Conservation (phyloP, 2,888 invertebrate species). For the Xylota segnis region DNA sequence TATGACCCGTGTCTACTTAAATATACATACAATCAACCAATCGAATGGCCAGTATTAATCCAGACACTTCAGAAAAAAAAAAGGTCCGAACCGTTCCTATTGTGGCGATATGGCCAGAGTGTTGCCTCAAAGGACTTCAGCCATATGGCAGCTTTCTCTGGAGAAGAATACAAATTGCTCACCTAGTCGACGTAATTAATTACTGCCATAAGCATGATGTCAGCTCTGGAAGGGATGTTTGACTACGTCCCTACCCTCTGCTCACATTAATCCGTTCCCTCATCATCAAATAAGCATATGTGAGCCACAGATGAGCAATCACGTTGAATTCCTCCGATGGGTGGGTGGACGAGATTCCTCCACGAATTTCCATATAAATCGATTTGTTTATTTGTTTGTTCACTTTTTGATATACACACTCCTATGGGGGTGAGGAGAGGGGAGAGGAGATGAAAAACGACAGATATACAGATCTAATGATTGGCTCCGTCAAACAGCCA, state of each 20-base stretch:
- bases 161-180: slow-evolving; percentile 23
- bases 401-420: not conserved
- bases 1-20: not conserved
- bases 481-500: slow-evolving; percentile 5
- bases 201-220: slow-evolving; percentile 34
- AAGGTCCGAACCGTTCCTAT: not conserved
- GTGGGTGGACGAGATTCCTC: not conserved
- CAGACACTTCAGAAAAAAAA: not conserved
- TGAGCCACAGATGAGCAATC: slow-evolving; percentile 35
- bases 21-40: not conserved
- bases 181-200: slow-evolving; percentile 45
- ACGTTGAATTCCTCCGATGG: not conserved
- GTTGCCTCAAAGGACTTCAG: slow-evolving; percentile 7
- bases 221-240: slow-evolving; percentile 24
- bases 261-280: slow-evolving; percentile 14
- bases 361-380: slow-evolving; percentile 66
- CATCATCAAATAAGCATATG: slow-evolving; percentile 41
- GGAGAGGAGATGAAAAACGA: not conserved
- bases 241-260: not conserved
- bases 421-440: too few species aligned
- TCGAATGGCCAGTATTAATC: not conserved
- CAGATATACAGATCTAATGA: not conserved
- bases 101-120: not conserved
- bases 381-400: slow-evolving; percentile 43
- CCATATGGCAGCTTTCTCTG: slow-evolving; percentile 34